Base-by-base conservation (phyloP, 1,140 invertebrate genomes). In the Lordiphosa collinella region DNA sequence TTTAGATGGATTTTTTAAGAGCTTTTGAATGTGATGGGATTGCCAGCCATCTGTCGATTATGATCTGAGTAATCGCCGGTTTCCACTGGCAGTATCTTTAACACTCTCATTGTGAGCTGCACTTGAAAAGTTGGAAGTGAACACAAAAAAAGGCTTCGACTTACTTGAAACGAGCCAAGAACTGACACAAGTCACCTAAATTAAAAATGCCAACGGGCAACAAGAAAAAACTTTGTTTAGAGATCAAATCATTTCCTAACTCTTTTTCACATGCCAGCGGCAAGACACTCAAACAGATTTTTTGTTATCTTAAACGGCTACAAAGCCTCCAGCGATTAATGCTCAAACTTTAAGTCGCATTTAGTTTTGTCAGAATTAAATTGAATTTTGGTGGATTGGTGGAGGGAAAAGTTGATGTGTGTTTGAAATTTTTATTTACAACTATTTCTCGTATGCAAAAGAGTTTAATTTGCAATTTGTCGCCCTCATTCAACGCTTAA, bases 381-480 rank as follows among this genome's bases (percentile, higher is more conserved):
- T 84, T 78, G 63, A 78, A 76, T 84, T 82, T 67, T 52, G 60
- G 72, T 49, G 53, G 35, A 22, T 31, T 12, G 46, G 1, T 2
- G 58, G 31, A 12, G 14, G 9, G 8, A 68, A 76, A 76, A 72
- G 62, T 82, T 84, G 73, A 57, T 71, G 67, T 57, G 63, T 65
- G 69, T 63, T 53, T 68, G 46, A 57, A 47, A 71, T 51, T 84
- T 82, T 82, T 80, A 80, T 80, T 82, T 80, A 82, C 76, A 82
- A 80, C 76, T 71, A 80, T 80, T 75, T 65, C 69, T 62, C 65
- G 48, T 70, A 78, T 85, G 72, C 63, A 84, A 84, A 82, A 84
- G 78, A 84, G 78, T 84, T 84, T 84, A 84, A 84, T 84, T 84
- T 84, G 78, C 78, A 84, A 84, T 84, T 84, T 84, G 78, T 84